Evolutionary conservation across 2,113 vertebrate species (phyloP).

Genomic region (Ophiodon elongatus): DNA sequence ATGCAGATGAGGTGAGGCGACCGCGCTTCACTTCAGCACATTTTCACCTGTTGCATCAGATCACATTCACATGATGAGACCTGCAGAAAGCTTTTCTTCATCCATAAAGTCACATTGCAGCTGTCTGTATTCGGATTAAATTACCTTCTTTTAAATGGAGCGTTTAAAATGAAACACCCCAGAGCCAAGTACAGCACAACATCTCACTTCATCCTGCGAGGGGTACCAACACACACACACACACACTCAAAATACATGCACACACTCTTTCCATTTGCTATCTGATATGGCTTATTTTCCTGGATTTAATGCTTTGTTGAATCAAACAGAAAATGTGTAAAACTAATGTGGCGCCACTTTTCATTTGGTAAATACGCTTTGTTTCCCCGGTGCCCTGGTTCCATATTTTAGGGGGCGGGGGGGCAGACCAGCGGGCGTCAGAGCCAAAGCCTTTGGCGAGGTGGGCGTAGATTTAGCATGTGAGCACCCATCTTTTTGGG

Average conservation of each 20-base stretch:
- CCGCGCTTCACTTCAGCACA: neutral
- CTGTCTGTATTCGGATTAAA: constrained; percentile 31
- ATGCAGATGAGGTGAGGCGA: neutral
- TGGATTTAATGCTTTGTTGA: constrained; percentile 73
- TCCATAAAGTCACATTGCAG: neutral
- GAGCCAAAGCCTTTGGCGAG: constrained; percentile 50
- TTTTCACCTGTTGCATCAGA: neutral
- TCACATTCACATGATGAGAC: neutral
- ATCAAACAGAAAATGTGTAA: constrained; percentile 70
- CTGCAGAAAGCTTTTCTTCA: neutral
- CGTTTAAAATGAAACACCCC: constrained; percentile 54
- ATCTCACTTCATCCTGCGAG: constrained; percentile 41
- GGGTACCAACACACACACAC: constrained; percentile 19
- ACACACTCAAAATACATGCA: constrained; percentile 18
- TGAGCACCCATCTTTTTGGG: constrained; percentile 59
- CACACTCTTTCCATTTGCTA: constrained; percentile 66
- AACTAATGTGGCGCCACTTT: constrained; percentile 75
- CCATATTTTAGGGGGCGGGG: constrained; percentile 37
- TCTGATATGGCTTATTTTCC: constrained; percentile 67
- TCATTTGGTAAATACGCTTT: constrained; percentile 68
- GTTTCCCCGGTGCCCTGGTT: constrained; percentile 41
- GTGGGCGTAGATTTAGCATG: constrained; percentile 41
- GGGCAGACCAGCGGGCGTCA: constrained; percentile 41
- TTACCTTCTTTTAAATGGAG: neutral
- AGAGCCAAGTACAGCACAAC: constrained; percentile 16